Base-by-base conservation (phyloP, 2,888 invertebrate species). In the Aphodius sticticus region DNA sequence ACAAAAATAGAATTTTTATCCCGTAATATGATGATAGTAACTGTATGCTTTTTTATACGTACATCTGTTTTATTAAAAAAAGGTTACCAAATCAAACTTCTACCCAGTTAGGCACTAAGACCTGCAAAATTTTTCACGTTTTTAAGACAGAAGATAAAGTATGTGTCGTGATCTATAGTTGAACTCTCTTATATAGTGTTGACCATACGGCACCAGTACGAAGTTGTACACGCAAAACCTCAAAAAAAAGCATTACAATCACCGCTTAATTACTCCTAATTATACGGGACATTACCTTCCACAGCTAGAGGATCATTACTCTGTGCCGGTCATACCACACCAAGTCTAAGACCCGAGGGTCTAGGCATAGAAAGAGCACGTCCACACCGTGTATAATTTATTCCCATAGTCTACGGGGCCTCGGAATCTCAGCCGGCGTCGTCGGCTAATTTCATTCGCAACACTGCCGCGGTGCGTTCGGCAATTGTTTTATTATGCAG, bases 401-500 rank as follows among this genome's bases (percentile, higher is more conserved):
- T 74, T 74, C 35, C 74, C 36, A 74, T 74, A 74, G 37, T n/a
- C 36, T n/a, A 74, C 74, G 37, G 26, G 26, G 26, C 26, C 26
- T 26, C 26, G 26, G 26, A 26, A 26, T 26, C 26, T 26, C 26
- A 26, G 26, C 74, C 74, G 35, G 36, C 37, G 35, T 35, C 35
- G 37, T 36, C 74, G 37, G 35, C 53, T 53, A 53, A 74, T 36
- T 36, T n/a, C 74, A 74, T 74, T 74, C 74, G 74, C 74, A 74
- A 74, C 37, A 37, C n/a, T 35, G 35, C 74, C 35, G 74, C 37
- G 74, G 81, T 81, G 80, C 79, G 78, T 81, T 81, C 80, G 80
- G 80, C 80, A 79, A 81, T 80, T 80, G 81, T 81, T 83, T 85
- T 84, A 81, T 82, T 85, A 86, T 86, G 85, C 86, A 82, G 82